phyloP scores from a whole-genome alignment of 2,797 vertebrate genomes.

The Pseudotriccus pelzelni region DNA sequence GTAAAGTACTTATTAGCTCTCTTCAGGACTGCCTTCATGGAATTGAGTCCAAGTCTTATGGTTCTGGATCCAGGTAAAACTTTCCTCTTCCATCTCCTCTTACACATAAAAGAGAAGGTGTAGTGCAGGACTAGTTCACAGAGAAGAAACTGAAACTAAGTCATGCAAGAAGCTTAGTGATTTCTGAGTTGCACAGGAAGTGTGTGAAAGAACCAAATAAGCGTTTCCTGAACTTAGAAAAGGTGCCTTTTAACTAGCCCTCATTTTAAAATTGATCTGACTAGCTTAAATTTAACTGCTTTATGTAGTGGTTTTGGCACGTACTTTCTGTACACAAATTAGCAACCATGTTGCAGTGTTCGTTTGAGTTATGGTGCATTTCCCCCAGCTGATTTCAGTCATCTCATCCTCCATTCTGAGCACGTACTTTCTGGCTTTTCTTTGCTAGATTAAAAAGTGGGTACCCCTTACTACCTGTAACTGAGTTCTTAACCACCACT shows the following conservation, averaged over 20 bases:
- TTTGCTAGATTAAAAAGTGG: neutral
- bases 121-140: neutral
- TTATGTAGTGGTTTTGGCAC: neutral
- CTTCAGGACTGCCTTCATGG: slow-evolving; percentile 98
- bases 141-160: neutral
- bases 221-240: neutral
- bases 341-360: neutral
- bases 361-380: accelerated
- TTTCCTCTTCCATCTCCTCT: slow-evolving; percentile 67
- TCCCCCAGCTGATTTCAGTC: neutral
- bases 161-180: neutral
- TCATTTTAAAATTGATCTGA: neutral
- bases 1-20: slow-evolving; percentile 99
- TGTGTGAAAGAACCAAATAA: neutral
- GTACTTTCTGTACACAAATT: neutral
- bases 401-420: neutral
- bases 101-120: neutral
- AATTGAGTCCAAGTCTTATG: slow-evolving; percentile 98
- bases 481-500: neutral
- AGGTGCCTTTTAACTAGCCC: neutral
- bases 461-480: neutral
- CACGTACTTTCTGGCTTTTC: neutral
- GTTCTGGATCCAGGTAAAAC: slow-evolving; percentile 92
- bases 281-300: neutral
- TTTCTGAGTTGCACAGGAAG: neutral